Percentiles rank a stretch among this genome's conserved stretches.
Conservation (phyloP, 1,140 invertebrate species). For the Scaptomyza montana region DNA sequence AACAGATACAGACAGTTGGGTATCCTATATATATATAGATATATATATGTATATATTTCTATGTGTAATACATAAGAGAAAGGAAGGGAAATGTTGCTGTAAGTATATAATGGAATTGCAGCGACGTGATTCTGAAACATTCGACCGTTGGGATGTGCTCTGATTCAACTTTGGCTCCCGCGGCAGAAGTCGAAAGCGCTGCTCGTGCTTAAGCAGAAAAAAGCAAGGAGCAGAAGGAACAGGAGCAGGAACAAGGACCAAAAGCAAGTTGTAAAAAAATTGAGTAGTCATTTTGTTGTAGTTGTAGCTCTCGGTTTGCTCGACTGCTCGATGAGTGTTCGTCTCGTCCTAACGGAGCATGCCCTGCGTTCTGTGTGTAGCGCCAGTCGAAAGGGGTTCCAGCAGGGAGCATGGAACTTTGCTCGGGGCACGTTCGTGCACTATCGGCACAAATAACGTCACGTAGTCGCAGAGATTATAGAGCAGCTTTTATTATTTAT, state of each 20-base stretch:
- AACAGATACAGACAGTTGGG: slow-evolving; percentile 1
- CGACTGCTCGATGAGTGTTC: slow-evolving; percentile 8
- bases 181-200: slow-evolving; percentile 41
- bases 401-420: background rate
- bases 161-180: slow-evolving; percentile 81
- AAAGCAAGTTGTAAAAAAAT: slow-evolving; percentile 55
- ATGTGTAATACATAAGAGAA: slow-evolving; percentile 5
- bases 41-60: background rate
- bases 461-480: slow-evolving; percentile 84
- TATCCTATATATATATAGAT: slow-evolving; percentile 3
- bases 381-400: slow-evolving; percentile 28
- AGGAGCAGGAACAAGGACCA: too few species aligned
- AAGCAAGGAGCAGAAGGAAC: slow-evolving; percentile 15
- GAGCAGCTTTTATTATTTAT: slow-evolving; percentile 83
- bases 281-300: slow-evolving; percentile 63
- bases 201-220: slow-evolving; percentile 22
- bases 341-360: slow-evolving; percentile 58
- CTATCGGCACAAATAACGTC: slow-evolving; percentile 84
- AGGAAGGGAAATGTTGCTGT: slow-evolving; percentile 18
- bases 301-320: slow-evolving; percentile 24
- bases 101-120: slow-evolving; percentile 83
- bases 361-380: slow-evolving; percentile 35
- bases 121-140: slow-evolving; percentile 84
- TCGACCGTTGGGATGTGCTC: slow-evolving; percentile 83
- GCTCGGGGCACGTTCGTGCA: slow-evolving; percentile 72